Base-by-base conservation (phyloP, 2,113 vertebrate genomes). In the Stigmatopora nigra region DNA sequence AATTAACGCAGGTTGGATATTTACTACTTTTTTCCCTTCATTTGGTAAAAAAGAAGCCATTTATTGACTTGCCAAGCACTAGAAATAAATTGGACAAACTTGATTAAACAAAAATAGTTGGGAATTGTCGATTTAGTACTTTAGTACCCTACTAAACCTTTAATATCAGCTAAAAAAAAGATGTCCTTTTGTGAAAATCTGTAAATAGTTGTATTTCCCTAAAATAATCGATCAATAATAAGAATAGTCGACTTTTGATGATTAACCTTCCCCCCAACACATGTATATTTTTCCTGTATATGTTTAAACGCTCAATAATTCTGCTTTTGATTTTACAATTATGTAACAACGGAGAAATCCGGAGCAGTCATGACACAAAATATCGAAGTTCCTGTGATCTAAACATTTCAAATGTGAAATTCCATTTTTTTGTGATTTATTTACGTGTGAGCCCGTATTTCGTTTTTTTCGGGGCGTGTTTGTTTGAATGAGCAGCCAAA, bases 261-360 rank as follows among this genome's bases (percentile, higher is more conserved):
- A 76, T 67, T 72, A 74, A 62, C 38, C 56, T 72, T 38, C 61
- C 55, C 55, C 77, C 73, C 38, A 41, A 67, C 64, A 86, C 84
- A 76, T 84, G 82, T 88, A 80, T 77, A 84, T 78, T 79, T 84
- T 72, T 77, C 81, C 69, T 83, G 84, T 77, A 63, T 77, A 80
- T 86, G 82, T 86, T 88, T 83, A 87, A 31, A 80, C 79, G 76
- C 84, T 86, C 70, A 67, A 71, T 88, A 84, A 81, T 76, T 84
- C 85, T 83, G 80, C 80, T 81, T 87, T 86, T 80, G 78, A 81
- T 89, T 86, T 81, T 72, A 71, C 82, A 84, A 76, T 69, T 81
- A 82, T 41, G 82, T 80, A 72, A 84, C 80, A 81, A 63, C 20
- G 74, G 84, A 78, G 71, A 81, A 83, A 83, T 70, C 19, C 80